phyloP scores from a whole-genome alignment of 1,140 invertebrate species.

The Tetramorium alpestre region DNA sequence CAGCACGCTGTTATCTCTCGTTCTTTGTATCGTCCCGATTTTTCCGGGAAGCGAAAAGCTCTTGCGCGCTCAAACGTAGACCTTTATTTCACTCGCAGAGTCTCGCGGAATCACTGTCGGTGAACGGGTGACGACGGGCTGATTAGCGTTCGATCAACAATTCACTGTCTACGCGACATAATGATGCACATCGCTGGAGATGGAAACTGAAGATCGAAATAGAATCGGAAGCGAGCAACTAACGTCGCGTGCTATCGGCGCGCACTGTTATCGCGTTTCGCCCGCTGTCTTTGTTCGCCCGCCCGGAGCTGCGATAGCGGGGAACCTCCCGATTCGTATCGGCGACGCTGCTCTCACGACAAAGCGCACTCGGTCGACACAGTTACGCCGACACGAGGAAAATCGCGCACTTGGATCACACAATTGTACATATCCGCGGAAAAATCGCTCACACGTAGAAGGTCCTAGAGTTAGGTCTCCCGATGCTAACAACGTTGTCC shows the following conservation, averaged over 20 bases:
- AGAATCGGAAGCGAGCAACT: constrained; percentile 8
- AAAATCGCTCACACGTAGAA: neutral
- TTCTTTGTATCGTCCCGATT: constrained; percentile 32
- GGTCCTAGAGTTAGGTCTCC: too few relatives aligned
- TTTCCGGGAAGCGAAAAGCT: constrained; percentile 14
- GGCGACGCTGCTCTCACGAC: neutral
- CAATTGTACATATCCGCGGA: neutral
- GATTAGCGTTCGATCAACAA: neutral
- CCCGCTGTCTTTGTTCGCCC: constrained; percentile 31
- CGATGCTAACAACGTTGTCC: neutral
- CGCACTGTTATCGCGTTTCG: neutral
- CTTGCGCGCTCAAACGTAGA: neutral
- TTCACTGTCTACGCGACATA: neutral
- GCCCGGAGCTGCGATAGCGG: neutral
- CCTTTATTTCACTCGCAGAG: neutral
- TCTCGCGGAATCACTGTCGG: neutral
- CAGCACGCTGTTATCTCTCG: constrained; percentile 19
- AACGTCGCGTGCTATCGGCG: neutral
- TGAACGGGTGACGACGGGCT: neutral
- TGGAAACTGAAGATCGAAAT: neutral
- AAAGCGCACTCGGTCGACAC: neutral
- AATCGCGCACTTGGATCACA: neutral
- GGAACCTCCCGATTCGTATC: neutral
- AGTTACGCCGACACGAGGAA: neutral
- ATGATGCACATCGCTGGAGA: neutral